These are phyloP conservation scores for Octomys mimax DNA, from an alignment of 2,797 vertebrate genomes.

Conservation along the genomic window DNA sequence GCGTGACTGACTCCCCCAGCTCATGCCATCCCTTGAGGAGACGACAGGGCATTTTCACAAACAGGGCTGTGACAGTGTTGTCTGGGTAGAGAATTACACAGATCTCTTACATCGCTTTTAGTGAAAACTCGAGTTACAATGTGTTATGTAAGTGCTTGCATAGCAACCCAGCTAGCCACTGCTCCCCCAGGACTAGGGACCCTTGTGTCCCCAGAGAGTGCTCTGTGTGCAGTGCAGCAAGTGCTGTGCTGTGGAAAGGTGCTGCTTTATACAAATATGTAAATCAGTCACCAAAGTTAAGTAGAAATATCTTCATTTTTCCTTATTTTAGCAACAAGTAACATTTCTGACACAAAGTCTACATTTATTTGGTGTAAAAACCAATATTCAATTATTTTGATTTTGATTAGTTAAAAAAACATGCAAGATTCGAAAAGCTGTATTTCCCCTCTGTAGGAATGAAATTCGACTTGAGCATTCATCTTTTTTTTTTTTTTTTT, in stretches of 20 bases:
- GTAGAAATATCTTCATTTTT: not conserved
- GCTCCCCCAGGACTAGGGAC: not conserved
- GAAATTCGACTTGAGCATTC: not conserved
- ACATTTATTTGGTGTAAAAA: not conserved
- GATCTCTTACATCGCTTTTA: not conserved
- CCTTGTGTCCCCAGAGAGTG: not conserved
- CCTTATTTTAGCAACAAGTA: constrained; percentile 22
- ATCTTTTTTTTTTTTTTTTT: too few species aligned
- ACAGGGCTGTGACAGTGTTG: not conserved
- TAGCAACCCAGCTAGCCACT: not conserved
- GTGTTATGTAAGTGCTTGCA: not conserved
- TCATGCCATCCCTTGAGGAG: rapidly evolving
- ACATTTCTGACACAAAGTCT: not conserved
- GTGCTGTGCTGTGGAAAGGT: not conserved
- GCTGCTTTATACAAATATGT: not conserved
- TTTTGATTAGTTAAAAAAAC: not conserved
- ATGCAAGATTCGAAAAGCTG: not conserved
- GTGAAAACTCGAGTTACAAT: constrained; percentile 1
- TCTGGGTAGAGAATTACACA: not conserved
- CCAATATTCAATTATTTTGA: not conserved
- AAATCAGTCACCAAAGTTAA: not conserved
- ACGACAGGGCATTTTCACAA: not conserved
- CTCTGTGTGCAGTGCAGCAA: not conserved
- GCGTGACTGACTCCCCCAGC: not conserved
- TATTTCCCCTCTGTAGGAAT: not conserved